Evolutionary conservation across 2,888 invertebrate genomes (phyloP).

Genomic region (Meiosimyza platycephala): DNA sequence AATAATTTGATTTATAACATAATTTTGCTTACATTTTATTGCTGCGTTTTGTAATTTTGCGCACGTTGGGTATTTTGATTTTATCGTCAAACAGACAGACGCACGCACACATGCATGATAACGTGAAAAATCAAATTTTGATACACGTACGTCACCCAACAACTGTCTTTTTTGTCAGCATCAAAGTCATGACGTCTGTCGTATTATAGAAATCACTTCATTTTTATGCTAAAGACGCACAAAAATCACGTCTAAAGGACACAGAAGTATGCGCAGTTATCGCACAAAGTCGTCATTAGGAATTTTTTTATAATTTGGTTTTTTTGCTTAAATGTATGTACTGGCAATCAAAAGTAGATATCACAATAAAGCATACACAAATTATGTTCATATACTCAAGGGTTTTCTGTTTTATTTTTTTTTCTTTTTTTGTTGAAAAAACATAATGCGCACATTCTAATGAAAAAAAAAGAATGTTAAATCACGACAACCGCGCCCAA

Average conservation of each 20-base stretch:
- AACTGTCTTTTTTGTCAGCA: constrained; percentile 2
- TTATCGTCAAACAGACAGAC: not conserved
- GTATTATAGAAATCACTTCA: not conserved
- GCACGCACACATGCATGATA: too few relatives aligned
- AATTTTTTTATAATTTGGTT: not conserved
- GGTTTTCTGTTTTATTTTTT: not conserved
- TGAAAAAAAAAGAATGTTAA: constrained; percentile 10
- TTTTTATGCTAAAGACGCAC: not conserved
- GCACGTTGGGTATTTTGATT: not conserved
- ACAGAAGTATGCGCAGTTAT: not conserved
- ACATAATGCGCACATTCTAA: not conserved
- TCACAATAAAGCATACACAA: not conserved
- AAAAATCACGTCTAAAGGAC: constrained; percentile 3
- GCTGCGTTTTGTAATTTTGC: not conserved
- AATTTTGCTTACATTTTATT: too few relatives aligned
- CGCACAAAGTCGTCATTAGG: not conserved
- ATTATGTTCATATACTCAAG: not conserved
- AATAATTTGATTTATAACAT: not conserved
- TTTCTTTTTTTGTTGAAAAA: too few relatives aligned
- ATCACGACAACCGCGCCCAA: constrained; percentile 31
- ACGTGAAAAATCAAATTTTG: constrained; percentile 1
- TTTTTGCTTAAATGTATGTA: not conserved
- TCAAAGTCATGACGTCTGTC: constrained; percentile 1
- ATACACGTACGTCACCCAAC: not conserved
- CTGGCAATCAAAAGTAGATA: not conserved